Base-by-base conservation (phyloP, 2,797 vertebrate species). In the Pseudochaenichthys georgianus region DNA sequence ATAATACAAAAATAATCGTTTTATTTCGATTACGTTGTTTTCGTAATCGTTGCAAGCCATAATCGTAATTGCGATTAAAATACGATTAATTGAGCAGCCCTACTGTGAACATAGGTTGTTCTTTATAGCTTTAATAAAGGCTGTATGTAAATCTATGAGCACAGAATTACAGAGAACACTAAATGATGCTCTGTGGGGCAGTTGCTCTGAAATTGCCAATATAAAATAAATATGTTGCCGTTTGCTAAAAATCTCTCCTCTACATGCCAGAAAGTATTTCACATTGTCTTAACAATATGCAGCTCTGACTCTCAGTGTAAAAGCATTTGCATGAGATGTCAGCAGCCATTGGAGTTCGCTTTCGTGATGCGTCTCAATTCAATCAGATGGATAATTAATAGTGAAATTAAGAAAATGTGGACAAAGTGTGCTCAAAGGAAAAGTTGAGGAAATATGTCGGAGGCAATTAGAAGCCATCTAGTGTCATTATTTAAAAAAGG, bases 331-430 rank as follows among this genome's bases (percentile, higher is more conserved):
- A 66, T 61, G n/a, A 57, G 62, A 76, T 62, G 51, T 63, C 47
- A 64, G 67, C 46, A 46, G 62, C 72, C 41, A 68, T 72, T 83
- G 43, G 68, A 57, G 66, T 45, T 63, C 13, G 8, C 38, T 58
- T 54, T 46, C 59, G 47, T 50, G 52, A 64, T 57, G 43, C 31
- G 61, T 77, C 21, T 51, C 60, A 66, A 43, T 54, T 31, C 4
- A 54, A 13, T 60, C 58, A 52, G 48, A 19, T 38, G 53, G 38
- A 43, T 34, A 28, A 12, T 70, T 70, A 4, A 70, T 45, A 53
- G 23, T 19, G 17, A 21, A 21, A 46, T 48, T 54, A 4, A 15
- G 13, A 19, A 3, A 9, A 46, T 38, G 9, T 57, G 23, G 11
- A 41, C 51, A 54, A 21, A 38, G 60, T 55, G 50, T 41, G 43